Evolutionary conservation across 2,113 vertebrate species (phyloP), one percentile per base, ranked within the genome.

Genomic region (Phocoena sinus): DNA sequence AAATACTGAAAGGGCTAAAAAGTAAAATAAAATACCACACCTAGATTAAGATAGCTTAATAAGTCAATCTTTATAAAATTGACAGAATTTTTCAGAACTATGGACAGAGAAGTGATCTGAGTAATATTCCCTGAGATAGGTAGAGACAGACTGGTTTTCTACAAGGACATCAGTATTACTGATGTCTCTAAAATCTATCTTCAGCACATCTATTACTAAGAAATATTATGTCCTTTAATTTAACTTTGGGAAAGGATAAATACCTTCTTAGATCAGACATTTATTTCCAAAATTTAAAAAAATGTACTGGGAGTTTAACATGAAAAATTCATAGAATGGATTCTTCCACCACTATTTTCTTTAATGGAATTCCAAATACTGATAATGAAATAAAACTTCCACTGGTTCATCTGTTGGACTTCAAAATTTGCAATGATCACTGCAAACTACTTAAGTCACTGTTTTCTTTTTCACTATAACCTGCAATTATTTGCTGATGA

Each of bases 161-260:
- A 71, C 36, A 77, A 96, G 53, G 44, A 76, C 50, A 94, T 53
- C 60, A 65, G n/a, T 96, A 87, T 94, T 95, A 89, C 89, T 83
- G 53, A 89, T 86, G 41, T 11, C 21, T 25, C n/a, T 68, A 88
- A 84, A 94, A 79, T 90, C 20, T 86, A 62, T 79, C 68, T 65
- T 92, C 90, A 77, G 15, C 18, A 8, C 3, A 84, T n/a, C 36
- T 93, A 25, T 89, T 92, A 56, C 38, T 80, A 83, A 94, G 63
- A 87, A 95, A 38, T 91, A 87, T 47, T 68, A 81, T 79, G 33
- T 58, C 41, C 38, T 79, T 92, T 88, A 89, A 74, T 67, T 86
- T 86, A 88, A 88, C 65, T 96, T 92, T 8, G 25, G 18, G 38
- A 62, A 88, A 77, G 60, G 8, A 81, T 89, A 31, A 50, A 47